Evolutionary conservation across 2,113 vertebrate genomes (phyloP).

Genomic region (Pelvicachromis taeniatus): DNA sequence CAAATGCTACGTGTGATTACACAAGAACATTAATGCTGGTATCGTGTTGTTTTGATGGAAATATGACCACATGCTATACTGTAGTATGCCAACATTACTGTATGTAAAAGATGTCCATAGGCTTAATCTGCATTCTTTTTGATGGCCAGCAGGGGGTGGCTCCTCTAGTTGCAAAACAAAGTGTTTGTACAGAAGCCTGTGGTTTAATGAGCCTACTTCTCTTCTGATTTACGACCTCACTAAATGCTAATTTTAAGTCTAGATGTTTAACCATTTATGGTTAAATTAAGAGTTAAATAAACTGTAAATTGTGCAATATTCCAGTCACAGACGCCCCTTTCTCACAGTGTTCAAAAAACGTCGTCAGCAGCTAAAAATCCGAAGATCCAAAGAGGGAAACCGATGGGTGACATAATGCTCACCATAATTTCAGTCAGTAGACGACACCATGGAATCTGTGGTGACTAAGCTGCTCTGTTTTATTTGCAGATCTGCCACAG

Average conservation of each 20-base stretch:
- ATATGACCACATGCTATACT: neutral
- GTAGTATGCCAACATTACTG: neutral
- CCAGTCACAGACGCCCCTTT: neutral
- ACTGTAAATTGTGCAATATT: neutral
- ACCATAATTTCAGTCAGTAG: neutral
- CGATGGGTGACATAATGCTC: neutral
- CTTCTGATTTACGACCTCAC: neutral
- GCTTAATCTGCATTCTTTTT: neutral
- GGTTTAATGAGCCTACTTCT: neutral
- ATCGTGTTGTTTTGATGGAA: neutral
- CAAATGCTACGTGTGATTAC: neutral
- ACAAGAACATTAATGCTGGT: neutral
- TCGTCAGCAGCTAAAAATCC: neutral
- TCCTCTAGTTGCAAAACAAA: neutral
- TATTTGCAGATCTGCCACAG: constrained; percentile 35
- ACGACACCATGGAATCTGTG: neutral
- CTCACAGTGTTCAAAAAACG: neutral
- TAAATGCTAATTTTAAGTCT: neutral
- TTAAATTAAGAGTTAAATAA: neutral
- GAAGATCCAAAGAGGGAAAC: neutral
- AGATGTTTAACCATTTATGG: neutral
- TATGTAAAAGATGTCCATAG: neutral
- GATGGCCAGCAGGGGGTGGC: neutral
- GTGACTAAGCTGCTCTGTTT: neutral
- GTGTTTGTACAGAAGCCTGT: neutral